Evolutionary conservation across 2,888 invertebrate species (phyloP), one percentile per base, ranked within the genome.

Genomic region (Sinhomidia bicolor): DNA sequence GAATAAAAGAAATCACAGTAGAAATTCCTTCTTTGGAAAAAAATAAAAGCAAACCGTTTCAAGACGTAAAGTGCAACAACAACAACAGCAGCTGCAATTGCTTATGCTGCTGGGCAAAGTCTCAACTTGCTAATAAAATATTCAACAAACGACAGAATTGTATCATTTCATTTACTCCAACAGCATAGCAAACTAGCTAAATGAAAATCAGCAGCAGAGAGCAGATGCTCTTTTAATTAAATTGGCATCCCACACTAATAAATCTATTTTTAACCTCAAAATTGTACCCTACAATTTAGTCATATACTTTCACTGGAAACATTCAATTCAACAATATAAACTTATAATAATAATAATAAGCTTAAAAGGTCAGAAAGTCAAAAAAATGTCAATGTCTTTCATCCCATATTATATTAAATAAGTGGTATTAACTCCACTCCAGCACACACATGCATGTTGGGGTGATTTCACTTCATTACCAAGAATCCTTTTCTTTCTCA

Each of bases 181-280:
- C 36, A 36, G 36, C 36, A 7, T 7, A 36, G 36, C 36, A 36
- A 36, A 36, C 36, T 36, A 36, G 20, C 57, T 9, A 57, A 10
- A 57, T n/a, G n/a, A n/a, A n/a, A n/a, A n/a, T n/a, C 29, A 62
- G 62, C 1, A 62, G 62, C 10, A 62, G 29, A 9, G 32, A 3
- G n/a, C 20, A 60, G 80, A 79, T 41, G 26, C 32, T 60, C 29
- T 62, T 12, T 44, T 80, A 44, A 68, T 68, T 29, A 82, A 68
- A 68, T 68, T 82, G 82, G 23, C 82, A 68, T 60, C 26, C 17
- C 7, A 12, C 7, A 12, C 79, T 54, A 9, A 79, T 41, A 41
- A 41, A 36, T 36, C 17, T 71, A 71, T 41, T 41, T 71, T 41
- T 41, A 71, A 17, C 36, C 62, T 7, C 10, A 71, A 71, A 71